These are phyloP conservation scores for Idaea dimidiata DNA, from an alignment of 2,888 invertebrate species.

Conservation along the genomic window DNA sequence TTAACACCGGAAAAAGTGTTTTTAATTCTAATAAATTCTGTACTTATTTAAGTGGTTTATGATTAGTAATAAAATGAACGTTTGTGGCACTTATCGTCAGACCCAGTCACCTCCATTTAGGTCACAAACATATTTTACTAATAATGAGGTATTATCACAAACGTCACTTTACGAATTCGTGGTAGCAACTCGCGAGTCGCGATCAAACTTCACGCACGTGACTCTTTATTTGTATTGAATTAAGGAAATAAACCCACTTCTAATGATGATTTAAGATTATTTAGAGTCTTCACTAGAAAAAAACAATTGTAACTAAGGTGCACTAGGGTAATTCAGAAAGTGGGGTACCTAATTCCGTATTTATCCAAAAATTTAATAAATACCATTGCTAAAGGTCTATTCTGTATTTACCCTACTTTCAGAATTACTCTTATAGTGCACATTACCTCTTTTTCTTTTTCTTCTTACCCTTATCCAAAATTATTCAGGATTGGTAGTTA, in stretches of 20 bases:
- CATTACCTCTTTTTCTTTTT: too few relatives aligned
- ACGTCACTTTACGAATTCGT: neutral
- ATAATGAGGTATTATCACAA: neutral
- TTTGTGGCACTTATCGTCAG: neutral
- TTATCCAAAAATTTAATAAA: too few relatives aligned
- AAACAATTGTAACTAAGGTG: too few relatives aligned
- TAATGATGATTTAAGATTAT: neutral
- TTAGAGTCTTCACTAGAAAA: neutral
- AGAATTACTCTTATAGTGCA: too few relatives aligned
- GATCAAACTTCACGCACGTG: neutral
- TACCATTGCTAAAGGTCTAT: too few relatives aligned
- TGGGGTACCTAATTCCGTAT: too few relatives aligned
- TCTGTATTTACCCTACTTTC: too few relatives aligned
- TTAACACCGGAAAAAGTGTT: too few relatives aligned
- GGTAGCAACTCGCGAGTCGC: neutral
- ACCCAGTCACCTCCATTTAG: neutral
- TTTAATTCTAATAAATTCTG: neutral
- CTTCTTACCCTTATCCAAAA: too few relatives aligned
- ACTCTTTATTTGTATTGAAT: neutral
- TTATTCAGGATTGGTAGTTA: too few relatives aligned
- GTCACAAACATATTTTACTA: slow-evolving; percentile 1
- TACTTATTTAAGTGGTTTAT: neutral
- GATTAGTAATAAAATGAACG: neutral
- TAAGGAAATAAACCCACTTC: neutral
- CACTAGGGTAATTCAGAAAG: too few relatives aligned